Evolutionary conservation across 2,113 vertebrate genomes (phyloP).

Genomic region (Papio anubis): DNA sequence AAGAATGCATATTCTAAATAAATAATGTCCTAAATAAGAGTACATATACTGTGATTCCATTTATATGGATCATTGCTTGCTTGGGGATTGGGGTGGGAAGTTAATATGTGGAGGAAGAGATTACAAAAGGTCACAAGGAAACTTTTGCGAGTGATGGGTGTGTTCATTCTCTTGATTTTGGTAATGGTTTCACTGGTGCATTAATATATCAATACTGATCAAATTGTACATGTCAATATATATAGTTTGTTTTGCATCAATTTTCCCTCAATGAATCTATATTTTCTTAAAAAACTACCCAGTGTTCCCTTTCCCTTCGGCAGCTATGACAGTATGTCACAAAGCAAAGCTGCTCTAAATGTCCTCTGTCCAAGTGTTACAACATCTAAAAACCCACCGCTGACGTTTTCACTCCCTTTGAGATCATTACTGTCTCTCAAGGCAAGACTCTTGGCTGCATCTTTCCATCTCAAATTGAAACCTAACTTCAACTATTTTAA

Average conservation of each 20-base stretch:
- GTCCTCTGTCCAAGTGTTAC: not conserved
- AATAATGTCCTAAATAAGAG: not conserved
- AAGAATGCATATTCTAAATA: not conserved
- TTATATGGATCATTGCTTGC: not conserved
- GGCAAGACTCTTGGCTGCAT: not conserved
- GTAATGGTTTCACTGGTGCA: not conserved
- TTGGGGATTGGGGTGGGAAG: not conserved
- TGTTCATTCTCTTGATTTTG: constrained; percentile 30
- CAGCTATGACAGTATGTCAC: not conserved
- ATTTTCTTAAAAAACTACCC: not conserved
- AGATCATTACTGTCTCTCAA: not conserved
- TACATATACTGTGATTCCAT: not conserved
- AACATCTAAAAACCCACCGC: not conserved
- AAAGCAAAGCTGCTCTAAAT: not conserved
- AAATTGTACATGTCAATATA: not conserved
- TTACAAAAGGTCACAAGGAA: not conserved
- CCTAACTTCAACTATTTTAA: constrained; percentile 9
- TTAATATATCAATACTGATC: constrained; percentile 30
- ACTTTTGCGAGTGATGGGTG: not conserved
- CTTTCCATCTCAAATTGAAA: constrained; percentile 25
- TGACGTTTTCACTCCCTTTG: not conserved
- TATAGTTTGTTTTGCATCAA: not conserved
- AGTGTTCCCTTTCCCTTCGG: not conserved
- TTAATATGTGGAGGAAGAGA: not conserved
- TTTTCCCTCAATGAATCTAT: not conserved